Percentiles rank a stretch among this genome's conserved stretches.
phyloP scores from a whole-genome alignment of 2,797 vertebrate genomes.

The Anguilla megastoma region DNA sequence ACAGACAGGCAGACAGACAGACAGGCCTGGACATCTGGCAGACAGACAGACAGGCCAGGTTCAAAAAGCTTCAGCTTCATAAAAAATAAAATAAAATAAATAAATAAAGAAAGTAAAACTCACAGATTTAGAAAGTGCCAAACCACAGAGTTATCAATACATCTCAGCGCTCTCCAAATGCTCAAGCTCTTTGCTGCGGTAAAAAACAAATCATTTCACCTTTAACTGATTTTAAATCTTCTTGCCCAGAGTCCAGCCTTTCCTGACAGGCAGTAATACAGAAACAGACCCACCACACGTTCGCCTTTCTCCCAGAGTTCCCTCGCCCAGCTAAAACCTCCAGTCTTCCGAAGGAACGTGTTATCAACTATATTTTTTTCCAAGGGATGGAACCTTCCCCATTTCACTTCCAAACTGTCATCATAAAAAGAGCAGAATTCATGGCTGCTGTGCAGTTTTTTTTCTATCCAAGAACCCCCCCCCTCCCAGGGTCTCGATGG shows the following conservation, averaged over 20 bases:
- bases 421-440: background rate
- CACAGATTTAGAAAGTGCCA: background rate
- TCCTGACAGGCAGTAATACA: constrained; percentile 48
- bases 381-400: background rate
- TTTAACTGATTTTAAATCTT: constrained; percentile 64
- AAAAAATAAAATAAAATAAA: too few relatives aligned
- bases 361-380: background rate
- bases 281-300: background rate
- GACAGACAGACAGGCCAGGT: too few relatives aligned
- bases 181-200: constrained; percentile 39
- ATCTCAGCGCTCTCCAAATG: background rate
- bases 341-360: background rate
- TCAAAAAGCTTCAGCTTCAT: too few relatives aligned
- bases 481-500: background rate
- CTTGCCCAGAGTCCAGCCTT: constrained; percentile 53
- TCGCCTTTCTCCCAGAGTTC: too few relatives aligned
- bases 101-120: too few relatives aligned
- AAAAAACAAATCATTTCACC: constrained; percentile 59
- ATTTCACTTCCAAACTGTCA: background rate
- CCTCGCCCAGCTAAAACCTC: background rate
- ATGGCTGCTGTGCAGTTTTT: background rate
- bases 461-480: background rate
- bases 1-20: too few relatives aligned
- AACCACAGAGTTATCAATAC: background rate
- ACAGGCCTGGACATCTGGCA: too few relatives aligned